Conservation (phyloP, 2,797 vertebrate species). For the Sphenodon punctatus region DNA sequence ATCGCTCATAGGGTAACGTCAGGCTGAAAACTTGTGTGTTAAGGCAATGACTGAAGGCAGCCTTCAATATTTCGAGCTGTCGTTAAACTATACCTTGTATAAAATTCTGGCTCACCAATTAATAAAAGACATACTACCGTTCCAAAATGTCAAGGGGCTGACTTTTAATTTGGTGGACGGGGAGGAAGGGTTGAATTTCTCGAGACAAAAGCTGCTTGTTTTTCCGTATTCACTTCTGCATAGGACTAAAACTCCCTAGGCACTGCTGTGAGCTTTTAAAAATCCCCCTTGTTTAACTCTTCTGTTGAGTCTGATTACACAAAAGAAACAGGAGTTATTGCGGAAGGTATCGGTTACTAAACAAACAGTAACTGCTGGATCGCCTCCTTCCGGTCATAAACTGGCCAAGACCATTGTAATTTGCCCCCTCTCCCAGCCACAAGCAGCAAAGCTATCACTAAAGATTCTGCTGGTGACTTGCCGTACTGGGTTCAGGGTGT, state of each 20-base stretch:
- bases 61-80: not conserved
- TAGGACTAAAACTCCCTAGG: rapidly evolving
- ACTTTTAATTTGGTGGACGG: no score
- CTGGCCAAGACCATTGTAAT: not conserved
- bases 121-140: no score
- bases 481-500: no score
- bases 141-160: no score
- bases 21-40: not conserved
- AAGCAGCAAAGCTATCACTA: no score
- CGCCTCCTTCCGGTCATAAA: not conserved
- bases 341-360: not conserved
- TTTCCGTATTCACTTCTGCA: not conserved
- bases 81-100: no score
- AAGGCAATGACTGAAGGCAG: not conserved
- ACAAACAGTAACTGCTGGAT: not conserved
- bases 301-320: not conserved
- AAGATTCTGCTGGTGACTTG: no score
- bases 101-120: no score
- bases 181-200: no score
- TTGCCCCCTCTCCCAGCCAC: not conserved
- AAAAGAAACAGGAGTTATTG: not conserved
- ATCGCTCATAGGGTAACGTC: not conserved
- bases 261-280: not conserved
- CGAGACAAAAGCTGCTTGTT: not conserved
- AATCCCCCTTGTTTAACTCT: not conserved